phyloP scores from a whole-genome alignment of 1,140 invertebrate species.

The Cecropterus lyciades region DNA sequence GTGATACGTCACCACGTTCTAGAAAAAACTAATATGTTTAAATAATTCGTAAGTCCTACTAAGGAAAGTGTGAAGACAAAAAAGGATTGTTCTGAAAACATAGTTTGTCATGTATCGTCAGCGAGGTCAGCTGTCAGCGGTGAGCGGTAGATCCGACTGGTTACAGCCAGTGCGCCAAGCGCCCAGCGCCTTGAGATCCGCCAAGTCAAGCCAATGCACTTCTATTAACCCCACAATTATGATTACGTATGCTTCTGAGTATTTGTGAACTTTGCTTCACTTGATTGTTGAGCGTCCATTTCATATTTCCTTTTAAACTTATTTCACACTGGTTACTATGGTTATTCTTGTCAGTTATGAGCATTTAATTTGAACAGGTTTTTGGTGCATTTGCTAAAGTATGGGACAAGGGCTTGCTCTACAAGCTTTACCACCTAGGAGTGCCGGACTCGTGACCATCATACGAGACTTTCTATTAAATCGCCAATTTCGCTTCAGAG shows the following conservation, averaged over 20 bases:
- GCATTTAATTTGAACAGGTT: too few relatives aligned
- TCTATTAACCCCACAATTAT: conserved; percentile 55
- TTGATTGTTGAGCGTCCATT: neutral
- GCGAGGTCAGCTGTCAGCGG: conserved; percentile 39
- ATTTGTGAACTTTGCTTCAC: conserved; percentile 19
- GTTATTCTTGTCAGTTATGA: too few relatives aligned
- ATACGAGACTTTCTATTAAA: too few relatives aligned
- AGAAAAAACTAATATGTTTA: conserved; percentile 12
- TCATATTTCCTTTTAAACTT: neutral
- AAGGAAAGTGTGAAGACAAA: conserved; percentile 46
- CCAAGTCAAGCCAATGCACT: conserved; percentile 54
- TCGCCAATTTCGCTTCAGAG: too few relatives aligned
- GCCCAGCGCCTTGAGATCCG: conserved; percentile 30
- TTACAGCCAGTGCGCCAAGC: conserved; percentile 39
- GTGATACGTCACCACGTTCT: neutral
- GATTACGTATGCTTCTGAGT: conserved; percentile 36
- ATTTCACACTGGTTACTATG: too few relatives aligned
- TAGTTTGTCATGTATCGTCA: conserved; percentile 35
- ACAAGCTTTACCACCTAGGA: too few relatives aligned
- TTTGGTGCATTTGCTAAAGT: too few relatives aligned
- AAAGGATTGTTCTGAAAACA: conserved; percentile 53
- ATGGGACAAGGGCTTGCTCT: too few relatives aligned
- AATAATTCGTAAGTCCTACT: conserved; percentile 60
- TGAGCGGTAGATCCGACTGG: conserved; percentile 42
- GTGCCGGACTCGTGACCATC: too few relatives aligned